Base-by-base conservation (phyloP, 30 jellyfish, hydroid and myxozoan genomes). In the Pseudorhiza aurosa region DNA sequence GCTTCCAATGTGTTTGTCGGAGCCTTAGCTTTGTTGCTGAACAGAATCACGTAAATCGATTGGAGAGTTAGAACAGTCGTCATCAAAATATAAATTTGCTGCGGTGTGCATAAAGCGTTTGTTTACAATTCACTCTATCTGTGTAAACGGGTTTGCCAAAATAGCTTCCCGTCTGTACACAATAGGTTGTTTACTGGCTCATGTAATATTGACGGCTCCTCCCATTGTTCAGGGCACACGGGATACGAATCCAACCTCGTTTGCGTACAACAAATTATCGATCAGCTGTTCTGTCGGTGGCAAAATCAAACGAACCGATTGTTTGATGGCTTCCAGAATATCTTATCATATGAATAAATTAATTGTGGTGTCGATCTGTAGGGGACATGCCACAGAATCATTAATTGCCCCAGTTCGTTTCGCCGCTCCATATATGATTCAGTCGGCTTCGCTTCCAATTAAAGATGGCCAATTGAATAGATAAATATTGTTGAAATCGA, bases 221-320 rank as follows among this genome's bases (percentile, higher is more conserved):
- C 37, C 9, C 50, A 5, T 39, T 39, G 50, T 39, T 39, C 12
- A 53, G n/a, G 67, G 6, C 14, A 21, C 36, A 1, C n/a, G 67
- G 67, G 36, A 53, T 53, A 53, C 9, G 24, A 53, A n/a, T 1
- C 9, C 35, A 21, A 53, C 36, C 36, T 53, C 67, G 36, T 21
- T 53, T 53, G 67, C 24, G 67, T 53, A 53, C 67, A 53, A 53
- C 24, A 53, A 22, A 53, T 53, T 53, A 53, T 53, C 67, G 9
- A 53, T 53, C 67, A 53, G 67, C 30, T 53, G 67, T 19, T 53
- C 22, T 53, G 67, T 53, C 67, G 67, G 67, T 36, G 24, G 1
- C 6, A 15, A 4, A 33, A 12, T 47, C 7, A 18, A 53, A 53
- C 9, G 67, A 15, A 53, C 37, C 67, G 67, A 19, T 22, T 12